Evolutionary conservation across 2,113 vertebrate genomes (phyloP).

Genomic region (Chloroceryle aenea): DNA sequence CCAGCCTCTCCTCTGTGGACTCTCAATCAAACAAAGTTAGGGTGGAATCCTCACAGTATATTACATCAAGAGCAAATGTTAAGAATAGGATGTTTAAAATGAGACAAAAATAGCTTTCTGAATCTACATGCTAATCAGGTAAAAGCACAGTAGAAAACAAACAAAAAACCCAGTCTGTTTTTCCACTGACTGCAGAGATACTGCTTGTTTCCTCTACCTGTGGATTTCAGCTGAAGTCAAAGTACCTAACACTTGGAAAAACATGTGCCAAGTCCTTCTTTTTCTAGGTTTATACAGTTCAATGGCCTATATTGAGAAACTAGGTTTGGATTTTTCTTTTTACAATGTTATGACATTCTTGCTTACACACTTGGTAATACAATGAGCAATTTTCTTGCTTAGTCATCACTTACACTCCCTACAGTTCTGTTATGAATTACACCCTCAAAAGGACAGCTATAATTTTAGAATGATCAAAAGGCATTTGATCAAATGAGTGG

Average conservation of each 20-base stretch:
- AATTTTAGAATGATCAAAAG: slow-evolving; percentile 11
- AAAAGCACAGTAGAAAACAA: background rate
- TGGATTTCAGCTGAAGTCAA: background rate
- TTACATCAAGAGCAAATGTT: background rate
- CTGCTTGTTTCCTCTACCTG: background rate
- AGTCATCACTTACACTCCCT: background rate
- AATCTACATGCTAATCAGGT: background rate
- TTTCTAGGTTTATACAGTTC: background rate
- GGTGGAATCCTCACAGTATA: background rate
- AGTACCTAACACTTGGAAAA: background rate
- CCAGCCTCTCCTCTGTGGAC: background rate
- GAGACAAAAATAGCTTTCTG: background rate
- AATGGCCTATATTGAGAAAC: background rate
- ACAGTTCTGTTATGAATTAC: background rate
- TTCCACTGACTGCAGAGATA: background rate
- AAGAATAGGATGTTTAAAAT: background rate
- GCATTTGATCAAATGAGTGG: background rate
- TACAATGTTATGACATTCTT: background rate
- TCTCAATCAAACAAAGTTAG: background rate
- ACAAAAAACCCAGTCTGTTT: background rate
- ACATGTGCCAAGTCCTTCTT: background rate
- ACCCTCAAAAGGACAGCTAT: background rate
- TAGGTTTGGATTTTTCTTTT: background rate
- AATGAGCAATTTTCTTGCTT: background rate
- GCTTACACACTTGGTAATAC: background rate